Conservation (phyloP, 2,888 invertebrate genomes). For the Gibbula magus region DNA sequence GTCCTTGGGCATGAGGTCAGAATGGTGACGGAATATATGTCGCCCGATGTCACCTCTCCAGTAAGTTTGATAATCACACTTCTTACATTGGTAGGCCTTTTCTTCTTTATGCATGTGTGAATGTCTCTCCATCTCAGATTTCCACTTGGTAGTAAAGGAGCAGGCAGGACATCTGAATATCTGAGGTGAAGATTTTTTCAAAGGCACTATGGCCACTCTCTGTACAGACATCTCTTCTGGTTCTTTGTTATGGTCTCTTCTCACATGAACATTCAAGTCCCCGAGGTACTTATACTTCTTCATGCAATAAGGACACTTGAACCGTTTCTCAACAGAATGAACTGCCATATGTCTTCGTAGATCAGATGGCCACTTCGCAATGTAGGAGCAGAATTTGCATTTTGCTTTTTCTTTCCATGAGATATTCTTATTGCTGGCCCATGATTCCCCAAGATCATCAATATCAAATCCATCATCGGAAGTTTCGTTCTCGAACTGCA, state of each 20-base stretch:
- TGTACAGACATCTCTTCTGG: conserved; percentile 52
- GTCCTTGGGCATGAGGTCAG: conserved; percentile 58
- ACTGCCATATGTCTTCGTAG: conserved; percentile 72
- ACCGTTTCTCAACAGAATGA: conserved; percentile 71
- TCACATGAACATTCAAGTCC: conserved; percentile 83
- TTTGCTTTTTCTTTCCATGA: conserved; percentile 22
- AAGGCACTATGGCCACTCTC: conserved; percentile 55
- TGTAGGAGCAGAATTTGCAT: conserved; percentile 74
- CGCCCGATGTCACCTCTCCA: conserved; percentile 77
- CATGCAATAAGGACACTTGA: conserved; percentile 79
- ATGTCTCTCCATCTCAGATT: conserved; percentile 76
- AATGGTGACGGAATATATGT: conserved; percentile 76
- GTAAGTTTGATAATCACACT: conserved; percentile 76
- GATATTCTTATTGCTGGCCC: background rate
- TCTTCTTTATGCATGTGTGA: conserved; percentile 74
- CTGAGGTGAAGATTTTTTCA: conserved; percentile 60
- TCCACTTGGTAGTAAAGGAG: conserved; percentile 73
- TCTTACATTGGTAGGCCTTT: conserved; percentile 76
- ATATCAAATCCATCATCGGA: conserved; percentile 12
- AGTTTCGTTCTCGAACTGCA: background rate
- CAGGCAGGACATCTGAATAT: conserved; percentile 83
- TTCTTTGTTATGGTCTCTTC: conserved; percentile 80
- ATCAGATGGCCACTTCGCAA: conserved; percentile 74
- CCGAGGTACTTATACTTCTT: conserved; percentile 85
- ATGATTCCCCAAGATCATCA: background rate